phyloP scores from a whole-genome alignment of 2,113 vertebrate species.

The Microtus richardsoni region DNA sequence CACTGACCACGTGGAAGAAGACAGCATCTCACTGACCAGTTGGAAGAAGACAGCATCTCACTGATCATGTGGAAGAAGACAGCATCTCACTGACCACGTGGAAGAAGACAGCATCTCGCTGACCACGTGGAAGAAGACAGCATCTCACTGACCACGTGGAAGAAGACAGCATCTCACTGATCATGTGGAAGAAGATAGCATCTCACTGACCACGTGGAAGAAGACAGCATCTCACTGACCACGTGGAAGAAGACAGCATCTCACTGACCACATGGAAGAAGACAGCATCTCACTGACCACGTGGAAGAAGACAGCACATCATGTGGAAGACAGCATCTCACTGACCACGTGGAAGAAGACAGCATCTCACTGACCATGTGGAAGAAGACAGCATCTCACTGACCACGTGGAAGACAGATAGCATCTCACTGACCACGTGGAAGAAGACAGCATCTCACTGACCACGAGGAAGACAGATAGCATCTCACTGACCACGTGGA shows the following conservation, averaged over 20 bases:
- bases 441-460: neutral
- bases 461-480: too few species aligned
- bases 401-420: neutral
- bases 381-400: too few species aligned
- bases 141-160: neutral
- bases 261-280: too few species aligned
- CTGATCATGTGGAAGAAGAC: neutral
- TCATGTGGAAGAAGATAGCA: neutral
- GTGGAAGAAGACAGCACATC: neutral
- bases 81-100: neutral
- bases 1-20: too few species aligned
- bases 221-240: too few species aligned
- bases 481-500: too few species aligned
- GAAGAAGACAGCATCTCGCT: neutral
- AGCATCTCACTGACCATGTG: accelerated
- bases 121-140: too few species aligned
- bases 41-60: neutral
- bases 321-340: too few species aligned
- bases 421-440: neutral
- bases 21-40: too few species aligned
- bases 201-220: neutral
- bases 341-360: neutral
- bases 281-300: neutral
- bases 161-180: neutral
- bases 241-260: too few species aligned